Base-by-base conservation (phyloP, 2,797 vertebrate species). In the Mus spretus region DNA sequence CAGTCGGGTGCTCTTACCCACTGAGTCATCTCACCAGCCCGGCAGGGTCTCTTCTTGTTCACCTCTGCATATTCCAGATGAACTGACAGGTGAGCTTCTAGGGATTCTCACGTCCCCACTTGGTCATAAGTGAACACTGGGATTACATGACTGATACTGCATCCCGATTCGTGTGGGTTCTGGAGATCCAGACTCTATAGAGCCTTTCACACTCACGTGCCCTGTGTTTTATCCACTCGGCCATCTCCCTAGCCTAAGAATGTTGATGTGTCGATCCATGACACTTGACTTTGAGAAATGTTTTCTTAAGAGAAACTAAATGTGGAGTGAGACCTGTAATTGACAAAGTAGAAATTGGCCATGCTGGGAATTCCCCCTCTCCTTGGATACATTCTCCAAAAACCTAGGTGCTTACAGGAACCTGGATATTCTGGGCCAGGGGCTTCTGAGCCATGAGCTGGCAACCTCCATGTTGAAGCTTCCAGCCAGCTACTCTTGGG, bases 291-390 rank as follows among this genome's bases (percentile, higher is more conserved):
- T 47, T 11, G 80, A 93, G 84, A 79, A 95, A 77, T 90, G 19
- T 53, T 72, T 92, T 74, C 86, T 83, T 86, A 80, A 80, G 67
- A n/a, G 79, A 96, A 93, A 97, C 91, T 96, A 89, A 93, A 92
- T 94, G 93, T 91, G 55, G 37, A 28, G 26, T 65, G 17, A 93
- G 77, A 59, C 24, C n/a, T 20, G 59, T 82, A 22, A n/a, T n/a
- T n/a, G 75, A 37, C 55, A 93, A 94, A 94, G 88, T 67, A 80
- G 65, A 14, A 81, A 83, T 61, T 85, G 57, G 63, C 75, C 50
- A 70, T 83, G 75, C 34, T 7, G 50, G 61, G 47, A 50, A 82
- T 11, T 84, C 63, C 83, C 63, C 44, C 1, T 95, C n/a, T 70
- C 65, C 55, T 85, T 95, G 63, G 72, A 9, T 59, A 24, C 81